These are phyloP conservation scores for Procavia capensis DNA, from an alignment of 2,113 vertebrate species.

Conservation along the genomic window DNA sequence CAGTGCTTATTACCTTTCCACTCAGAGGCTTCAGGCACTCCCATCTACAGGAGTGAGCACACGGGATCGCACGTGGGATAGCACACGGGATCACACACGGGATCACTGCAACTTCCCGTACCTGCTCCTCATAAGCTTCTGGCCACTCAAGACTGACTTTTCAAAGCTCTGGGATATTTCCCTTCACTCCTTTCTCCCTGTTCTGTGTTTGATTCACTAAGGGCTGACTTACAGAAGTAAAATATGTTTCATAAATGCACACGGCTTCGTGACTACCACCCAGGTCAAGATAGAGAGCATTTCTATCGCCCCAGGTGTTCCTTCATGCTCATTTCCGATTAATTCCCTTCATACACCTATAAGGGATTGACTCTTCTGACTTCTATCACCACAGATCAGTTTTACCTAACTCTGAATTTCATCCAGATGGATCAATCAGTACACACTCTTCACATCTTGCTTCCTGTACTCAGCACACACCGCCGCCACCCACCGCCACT, in stretches of 20 bases:
- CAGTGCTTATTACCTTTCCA: not conserved
- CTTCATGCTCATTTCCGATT: not conserved
- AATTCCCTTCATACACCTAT: not conserved
- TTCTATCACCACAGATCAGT: not conserved
- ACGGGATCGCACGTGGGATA: not conserved
- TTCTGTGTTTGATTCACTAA: not conserved
- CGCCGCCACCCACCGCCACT: too few relatives aligned
- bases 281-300: not conserved
- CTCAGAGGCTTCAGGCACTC: not conserved
- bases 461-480: not conserved
- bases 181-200: not conserved
- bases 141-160: not conserved
- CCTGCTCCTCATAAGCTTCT: not conserved
- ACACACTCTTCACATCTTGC: not conserved
- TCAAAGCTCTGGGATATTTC: not conserved
- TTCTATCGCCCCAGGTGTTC: not conserved
- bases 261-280: not conserved
- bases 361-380: not conserved
- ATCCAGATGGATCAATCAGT: not conserved
- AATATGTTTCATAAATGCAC: not conserved
- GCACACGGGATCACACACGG: not conserved
- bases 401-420: conserved; percentile 7
- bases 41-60: too few relatives aligned
- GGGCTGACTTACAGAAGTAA: not conserved
- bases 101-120: not conserved